A percentile compares a stretch with the other conserved stretches of the same genome.
These are phyloP conservation scores for Apis cerana DNA, from an alignment of 1,140 invertebrate species.

Conservation along the genomic window DNA sequence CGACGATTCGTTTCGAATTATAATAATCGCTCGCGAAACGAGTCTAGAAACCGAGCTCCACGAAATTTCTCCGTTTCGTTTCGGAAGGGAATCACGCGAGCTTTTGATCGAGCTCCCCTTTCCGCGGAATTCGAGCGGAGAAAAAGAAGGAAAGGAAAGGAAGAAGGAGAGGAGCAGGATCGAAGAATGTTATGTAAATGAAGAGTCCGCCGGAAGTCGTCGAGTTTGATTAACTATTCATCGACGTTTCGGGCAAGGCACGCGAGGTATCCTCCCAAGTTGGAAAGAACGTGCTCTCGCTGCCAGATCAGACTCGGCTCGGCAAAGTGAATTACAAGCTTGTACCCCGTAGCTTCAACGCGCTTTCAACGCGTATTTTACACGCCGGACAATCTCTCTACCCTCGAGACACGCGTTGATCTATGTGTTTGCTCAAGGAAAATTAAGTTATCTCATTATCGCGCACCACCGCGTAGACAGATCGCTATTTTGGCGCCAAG, in stretches of 20 bases:
- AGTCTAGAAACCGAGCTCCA: too few relatives aligned
- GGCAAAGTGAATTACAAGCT: slow-evolving; percentile 58
- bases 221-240: slow-evolving; percentile 34
- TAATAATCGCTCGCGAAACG: neutral
- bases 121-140: neutral
- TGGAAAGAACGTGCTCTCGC: neutral
- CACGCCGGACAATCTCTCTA: slow-evolving; percentile 13
- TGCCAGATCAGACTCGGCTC: slow-evolving; percentile 23
- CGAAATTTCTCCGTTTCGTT: neutral
- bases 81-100: neutral
- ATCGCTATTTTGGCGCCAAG: slow-evolving; percentile 60
- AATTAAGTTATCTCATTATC: slow-evolving; percentile 69
- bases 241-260: slow-evolving; percentile 16
- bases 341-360: slow-evolving; percentile 21
- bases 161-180: neutral
- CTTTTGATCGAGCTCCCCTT: neutral
- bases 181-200: slow-evolving; percentile 25
- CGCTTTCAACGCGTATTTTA: slow-evolving; percentile 56
- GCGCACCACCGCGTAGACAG: slow-evolving; percentile 36
- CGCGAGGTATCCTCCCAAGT: neutral
- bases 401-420: slow-evolving; percentile 33
- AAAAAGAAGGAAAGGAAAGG: too few relatives aligned
- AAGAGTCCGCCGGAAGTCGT: slow-evolving; percentile 11
- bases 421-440: slow-evolving; percentile 63
- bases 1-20: neutral